A percentile compares a stretch with the other conserved stretches of the same genome.
Evolutionary conservation across 2,113 vertebrate species (phyloP).

Genomic region (Prionailurus viverrinus): DNA sequence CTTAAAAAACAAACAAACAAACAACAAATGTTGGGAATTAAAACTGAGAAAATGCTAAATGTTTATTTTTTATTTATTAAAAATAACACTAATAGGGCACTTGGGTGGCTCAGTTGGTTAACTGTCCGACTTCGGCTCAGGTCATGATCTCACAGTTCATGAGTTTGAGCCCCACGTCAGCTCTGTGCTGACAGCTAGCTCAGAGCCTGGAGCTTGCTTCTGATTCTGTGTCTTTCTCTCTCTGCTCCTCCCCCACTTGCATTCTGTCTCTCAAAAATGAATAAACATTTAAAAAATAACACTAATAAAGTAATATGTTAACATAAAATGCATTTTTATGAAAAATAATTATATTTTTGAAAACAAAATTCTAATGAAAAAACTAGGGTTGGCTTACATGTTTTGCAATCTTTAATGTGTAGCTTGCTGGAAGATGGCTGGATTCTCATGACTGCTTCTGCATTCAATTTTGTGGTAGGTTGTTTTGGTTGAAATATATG

Average conservation of each 20-base stretch:
- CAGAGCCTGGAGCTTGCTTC: too few relatives aligned
- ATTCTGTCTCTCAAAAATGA: too few relatives aligned
- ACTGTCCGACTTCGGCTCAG: too few relatives aligned
- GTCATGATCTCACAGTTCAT: too few relatives aligned
- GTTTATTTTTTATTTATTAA: background rate
- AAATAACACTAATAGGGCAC: background rate
- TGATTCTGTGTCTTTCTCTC: too few relatives aligned
- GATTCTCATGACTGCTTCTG: background rate
- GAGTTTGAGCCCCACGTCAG: too few relatives aligned
- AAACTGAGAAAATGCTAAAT: background rate
- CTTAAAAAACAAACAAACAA: too few relatives aligned
- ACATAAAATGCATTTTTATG: background rate
- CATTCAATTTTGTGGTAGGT: background rate
- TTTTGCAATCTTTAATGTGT: background rate
- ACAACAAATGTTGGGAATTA: background rate
- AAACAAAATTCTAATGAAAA: background rate
- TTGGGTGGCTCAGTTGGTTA: too few relatives aligned
- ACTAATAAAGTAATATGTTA: background rate
- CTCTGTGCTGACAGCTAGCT: too few relatives aligned
- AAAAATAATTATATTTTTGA: conserved; percentile 15
- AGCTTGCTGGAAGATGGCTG: background rate
- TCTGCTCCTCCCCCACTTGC: too few relatives aligned
- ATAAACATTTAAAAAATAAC: background rate
- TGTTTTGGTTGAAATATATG: conserved; percentile 10
- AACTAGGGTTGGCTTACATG: background rate